Percentiles rank a stretch among this genome's conserved stretches.
These are phyloP conservation scores for Gadus macrocephalus DNA, from an alignment of 2,113 vertebrate genomes.

Conservation along the genomic window DNA sequence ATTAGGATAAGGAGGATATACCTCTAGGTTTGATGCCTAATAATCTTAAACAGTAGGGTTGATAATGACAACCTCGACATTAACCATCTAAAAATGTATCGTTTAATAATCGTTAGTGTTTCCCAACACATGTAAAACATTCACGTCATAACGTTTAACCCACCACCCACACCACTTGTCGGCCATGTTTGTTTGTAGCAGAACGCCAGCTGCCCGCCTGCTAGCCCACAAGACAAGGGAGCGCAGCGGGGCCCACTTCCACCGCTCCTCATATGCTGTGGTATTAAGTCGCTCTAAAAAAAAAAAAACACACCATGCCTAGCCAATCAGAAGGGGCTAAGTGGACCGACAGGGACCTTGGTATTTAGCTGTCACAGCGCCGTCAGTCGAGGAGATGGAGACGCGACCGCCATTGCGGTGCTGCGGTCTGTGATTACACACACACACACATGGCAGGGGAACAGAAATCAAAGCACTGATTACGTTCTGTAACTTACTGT, in stretches of 20 bases:
- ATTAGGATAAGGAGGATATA: too few species aligned
- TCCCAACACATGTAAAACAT: too few species aligned
- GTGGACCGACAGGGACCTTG: conserved; percentile 41
- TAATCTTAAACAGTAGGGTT: too few species aligned
- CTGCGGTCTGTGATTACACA: conserved; percentile 54
- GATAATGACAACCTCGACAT: too few species aligned
- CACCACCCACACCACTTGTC: conserved; percentile 23
- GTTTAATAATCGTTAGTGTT: too few species aligned
- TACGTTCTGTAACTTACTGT: conserved; percentile 44
- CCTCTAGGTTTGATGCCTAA: too few species aligned
- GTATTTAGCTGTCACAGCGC: conserved; percentile 62
- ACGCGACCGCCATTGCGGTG: conserved; percentile 49
- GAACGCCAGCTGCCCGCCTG: conserved; percentile 24
- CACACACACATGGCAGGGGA: conserved; percentile 37
- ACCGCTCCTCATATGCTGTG: conserved; percentile 51
- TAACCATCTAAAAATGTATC: too few species aligned
- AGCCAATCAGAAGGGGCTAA: conserved; percentile 63
- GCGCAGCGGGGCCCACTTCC: conserved; percentile 30
- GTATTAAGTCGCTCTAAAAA: conserved; percentile 49
- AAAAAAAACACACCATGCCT: conserved; percentile 37
- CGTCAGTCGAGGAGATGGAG: conserved; percentile 42
- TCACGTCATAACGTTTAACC: too few species aligned
- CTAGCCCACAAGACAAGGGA: conserved; percentile 39
- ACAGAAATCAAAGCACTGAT: conserved; percentile 63
- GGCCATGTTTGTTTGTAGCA: conserved; percentile 60